Percentiles rank a stretch among this genome's conserved stretches.
Evolutionary conservation across 2,113 vertebrate species (phyloP).

Genomic region (Ptychochromis oligacanthus): DNA sequence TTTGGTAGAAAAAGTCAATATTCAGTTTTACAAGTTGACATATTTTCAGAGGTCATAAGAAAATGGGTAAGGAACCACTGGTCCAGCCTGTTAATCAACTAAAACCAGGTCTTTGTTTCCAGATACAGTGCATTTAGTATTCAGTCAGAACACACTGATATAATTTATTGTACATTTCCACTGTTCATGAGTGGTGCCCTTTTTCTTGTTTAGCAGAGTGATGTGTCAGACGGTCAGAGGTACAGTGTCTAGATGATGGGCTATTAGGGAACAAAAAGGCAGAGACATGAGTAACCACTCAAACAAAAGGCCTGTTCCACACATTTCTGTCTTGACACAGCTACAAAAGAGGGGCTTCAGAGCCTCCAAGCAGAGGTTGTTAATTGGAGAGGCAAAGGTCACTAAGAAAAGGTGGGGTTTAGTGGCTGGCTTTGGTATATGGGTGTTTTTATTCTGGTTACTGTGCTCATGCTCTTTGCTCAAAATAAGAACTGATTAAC

Average conservation of each 20-base stretch:
- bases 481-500: neutral
- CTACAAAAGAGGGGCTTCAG: conserved; percentile 39
- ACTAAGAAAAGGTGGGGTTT: conserved; percentile 4
- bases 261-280: conserved; percentile 63
- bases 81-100: neutral
- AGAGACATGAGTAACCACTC: conserved; percentile 40
- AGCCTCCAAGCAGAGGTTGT: conserved; percentile 26
- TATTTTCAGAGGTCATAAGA: neutral
- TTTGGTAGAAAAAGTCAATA: neutral
- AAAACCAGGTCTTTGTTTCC: neutral
- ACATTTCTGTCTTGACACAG: conserved; percentile 27
- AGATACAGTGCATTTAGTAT: neutral
- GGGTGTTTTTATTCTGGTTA: conserved; percentile 10
- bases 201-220: conserved; percentile 32
- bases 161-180: conserved; percentile 1
- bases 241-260: conserved; percentile 55
- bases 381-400: conserved; percentile 59
- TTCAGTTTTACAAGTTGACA: neutral
- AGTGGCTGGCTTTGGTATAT: neutral
- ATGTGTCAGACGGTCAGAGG: conserved; percentile 51
- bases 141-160: neutral
- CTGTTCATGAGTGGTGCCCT: neutral
- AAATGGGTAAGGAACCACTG: neutral
- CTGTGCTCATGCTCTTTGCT: neutral
- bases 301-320: conserved; percentile 53